Conservation (phyloP, 1,140 invertebrate genomes). For the Sipha flava region DNA sequence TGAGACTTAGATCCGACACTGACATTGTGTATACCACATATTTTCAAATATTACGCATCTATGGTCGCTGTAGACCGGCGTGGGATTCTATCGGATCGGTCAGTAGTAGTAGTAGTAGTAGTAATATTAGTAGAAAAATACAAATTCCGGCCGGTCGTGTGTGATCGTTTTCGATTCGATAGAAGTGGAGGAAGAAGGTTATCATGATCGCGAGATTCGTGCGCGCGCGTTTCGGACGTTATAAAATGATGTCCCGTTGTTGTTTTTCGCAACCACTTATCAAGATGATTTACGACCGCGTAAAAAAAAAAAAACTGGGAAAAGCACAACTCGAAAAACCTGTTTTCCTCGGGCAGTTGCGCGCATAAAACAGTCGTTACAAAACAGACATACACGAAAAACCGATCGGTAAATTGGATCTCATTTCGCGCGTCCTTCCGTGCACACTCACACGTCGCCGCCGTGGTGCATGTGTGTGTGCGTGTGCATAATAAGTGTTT, state of each 20-base stretch:
- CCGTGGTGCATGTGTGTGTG: neutral
- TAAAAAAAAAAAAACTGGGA: neutral
- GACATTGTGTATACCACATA: too few species aligned
- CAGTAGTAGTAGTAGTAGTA: too few species aligned
- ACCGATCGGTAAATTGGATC: neutral
- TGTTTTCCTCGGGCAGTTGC: neutral
- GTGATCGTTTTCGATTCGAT: too few species aligned
- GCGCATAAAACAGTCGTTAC: neutral
- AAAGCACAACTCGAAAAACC: neutral
- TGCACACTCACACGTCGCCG: neutral
- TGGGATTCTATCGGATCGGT: too few species aligned
- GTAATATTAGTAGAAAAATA: too few species aligned
- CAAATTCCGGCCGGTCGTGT: too few species aligned
- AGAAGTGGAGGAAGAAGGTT: too few species aligned
- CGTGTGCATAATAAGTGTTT: neutral
- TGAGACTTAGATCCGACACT: too few species aligned
- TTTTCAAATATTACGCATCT: too few species aligned
- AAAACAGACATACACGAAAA: neutral
- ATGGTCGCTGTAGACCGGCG: too few species aligned
- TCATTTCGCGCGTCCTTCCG: neutral
- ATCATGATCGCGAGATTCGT: neutral
- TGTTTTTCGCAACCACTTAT: conserved; percentile 1
- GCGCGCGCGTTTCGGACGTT: neutral
- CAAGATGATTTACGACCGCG: neutral
- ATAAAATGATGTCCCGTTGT: neutral